Percentiles rank a stretch among this genome's conserved stretches.
Evolutionary conservation across 2,797 vertebrate species (phyloP).

Genomic region (Xiphophorus birchmanni): DNA sequence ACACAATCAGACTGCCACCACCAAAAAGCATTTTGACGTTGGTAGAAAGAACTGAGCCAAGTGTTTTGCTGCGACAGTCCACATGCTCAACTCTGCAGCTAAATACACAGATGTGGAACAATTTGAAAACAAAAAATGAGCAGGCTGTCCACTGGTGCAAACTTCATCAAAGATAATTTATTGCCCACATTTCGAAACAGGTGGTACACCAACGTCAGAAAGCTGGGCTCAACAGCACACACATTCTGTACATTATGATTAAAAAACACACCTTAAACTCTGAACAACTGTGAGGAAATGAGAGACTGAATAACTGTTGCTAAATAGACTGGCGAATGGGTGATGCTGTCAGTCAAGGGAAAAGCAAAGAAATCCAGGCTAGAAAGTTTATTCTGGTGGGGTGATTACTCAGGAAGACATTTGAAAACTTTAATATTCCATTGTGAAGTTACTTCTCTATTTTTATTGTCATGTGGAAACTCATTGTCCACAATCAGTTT

Average conservation of each 20-base stretch:
- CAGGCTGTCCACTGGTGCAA: background rate
- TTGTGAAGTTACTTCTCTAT: conserved; percentile 61
- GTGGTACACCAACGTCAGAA: conserved; percentile 5
- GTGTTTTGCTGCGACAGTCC: background rate
- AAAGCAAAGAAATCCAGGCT: conserved; percentile 46
- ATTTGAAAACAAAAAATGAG: background rate
- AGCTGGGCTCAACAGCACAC: conserved; percentile 28
- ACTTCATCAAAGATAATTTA: background rate
- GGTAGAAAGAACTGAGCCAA: background rate
- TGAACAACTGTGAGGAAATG: conserved; percentile 45
- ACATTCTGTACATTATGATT: conserved; percentile 28
- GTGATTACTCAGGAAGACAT: conserved; percentile 54
- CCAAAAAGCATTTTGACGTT: background rate
- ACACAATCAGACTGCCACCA: background rate
- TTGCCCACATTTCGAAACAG: background rate
- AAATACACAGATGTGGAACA: background rate
- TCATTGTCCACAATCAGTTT: conserved; percentile 67
- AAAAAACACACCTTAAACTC: conserved; percentile 19
- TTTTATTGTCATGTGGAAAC: conserved; percentile 39
- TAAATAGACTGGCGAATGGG: conserved; percentile 52
- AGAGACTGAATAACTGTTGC: conserved; percentile 51
- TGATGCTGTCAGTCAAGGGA: conserved; percentile 32
- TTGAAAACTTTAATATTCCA: conserved; percentile 65
- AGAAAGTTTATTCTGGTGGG: conserved; percentile 58
- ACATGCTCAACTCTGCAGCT: background rate